These are phyloP conservation scores for Eupithecia pulchellata DNA, from an alignment of 2,888 invertebrate genomes.

Conservation along the genomic window DNA sequence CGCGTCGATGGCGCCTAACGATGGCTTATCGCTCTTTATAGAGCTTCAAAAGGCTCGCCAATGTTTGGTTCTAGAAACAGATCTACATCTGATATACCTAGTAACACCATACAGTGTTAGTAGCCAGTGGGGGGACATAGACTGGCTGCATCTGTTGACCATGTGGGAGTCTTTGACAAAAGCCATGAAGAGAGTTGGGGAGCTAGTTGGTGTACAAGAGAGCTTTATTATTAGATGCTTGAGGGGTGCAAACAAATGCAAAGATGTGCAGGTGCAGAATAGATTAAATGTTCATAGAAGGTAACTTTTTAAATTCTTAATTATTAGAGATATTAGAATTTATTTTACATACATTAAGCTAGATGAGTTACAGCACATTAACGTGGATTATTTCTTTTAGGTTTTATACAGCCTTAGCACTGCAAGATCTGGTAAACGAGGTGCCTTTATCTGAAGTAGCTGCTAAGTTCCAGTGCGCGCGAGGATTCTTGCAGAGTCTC, in stretches of 20 bases:
- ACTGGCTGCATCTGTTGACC: conserved; percentile 92
- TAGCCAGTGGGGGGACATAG: conserved; percentile 91
- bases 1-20: conserved; percentile 97
- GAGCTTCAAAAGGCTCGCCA: conserved; percentile 96
- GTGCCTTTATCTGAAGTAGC: conserved; percentile 92
- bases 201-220: conserved; percentile 95
- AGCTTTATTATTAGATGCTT: conserved; percentile 92
- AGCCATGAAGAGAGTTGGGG: conserved; percentile 94
- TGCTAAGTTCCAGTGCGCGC: conserved; percentile 92
- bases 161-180: conserved; percentile 93
- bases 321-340: not conserved
- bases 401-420: conserved; percentile 95
- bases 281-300: conserved; percentile 88
- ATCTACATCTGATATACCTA: conserved; percentile 97
- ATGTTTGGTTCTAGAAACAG: conserved; percentile 96
- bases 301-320: conserved; percentile 57
- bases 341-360: not conserved
- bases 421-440: conserved; percentile 97
- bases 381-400: conserved; percentile 68
- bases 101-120: conserved; percentile 97
- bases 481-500: conserved; percentile 96
- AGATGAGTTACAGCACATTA: not conserved
- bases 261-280: conserved; percentile 79
- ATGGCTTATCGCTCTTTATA: conserved; percentile 94
- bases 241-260: conserved; percentile 87